Percentiles rank a stretch among this genome's conserved stretches.
Conservation (phyloP, 92 coral and sea anemone species). For the Porites rus region DNA sequence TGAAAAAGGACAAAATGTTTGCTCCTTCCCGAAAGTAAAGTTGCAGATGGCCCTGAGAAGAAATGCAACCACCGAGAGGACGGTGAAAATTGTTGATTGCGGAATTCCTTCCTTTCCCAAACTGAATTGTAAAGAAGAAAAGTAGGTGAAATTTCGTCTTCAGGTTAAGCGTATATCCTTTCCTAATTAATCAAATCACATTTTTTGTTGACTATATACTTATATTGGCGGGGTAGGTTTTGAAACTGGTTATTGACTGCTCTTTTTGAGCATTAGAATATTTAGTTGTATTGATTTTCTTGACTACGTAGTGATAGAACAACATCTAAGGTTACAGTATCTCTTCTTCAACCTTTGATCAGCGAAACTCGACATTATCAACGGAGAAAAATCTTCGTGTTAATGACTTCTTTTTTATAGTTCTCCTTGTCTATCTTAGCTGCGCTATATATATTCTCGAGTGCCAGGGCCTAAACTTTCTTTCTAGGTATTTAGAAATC, state of each 20-base stretch:
- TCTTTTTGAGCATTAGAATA: too few species aligned
- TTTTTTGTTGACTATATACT: neutral
- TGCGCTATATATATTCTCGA: too few species aligned
- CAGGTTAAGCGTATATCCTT: neutral
- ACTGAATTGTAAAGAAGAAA: slow-evolving; percentile 74
- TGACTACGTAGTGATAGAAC: too few species aligned
- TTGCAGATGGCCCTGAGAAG: slow-evolving; percentile 56
- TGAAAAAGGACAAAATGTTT: slow-evolving; percentile 79
- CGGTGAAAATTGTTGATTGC: slow-evolving; percentile 61
- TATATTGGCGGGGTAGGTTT: neutral
- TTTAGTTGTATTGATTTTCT: too few species aligned
- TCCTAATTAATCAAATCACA: neutral
- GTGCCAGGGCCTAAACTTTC: too few species aligned
- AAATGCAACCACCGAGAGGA: slow-evolving; percentile 62
- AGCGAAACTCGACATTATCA: too few species aligned
- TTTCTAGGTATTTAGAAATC: too few species aligned
- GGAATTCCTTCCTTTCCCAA: slow-evolving; percentile 58
- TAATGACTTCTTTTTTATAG: too few species aligned
- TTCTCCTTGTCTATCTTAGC: too few species aligned
- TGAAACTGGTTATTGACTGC: neutral
- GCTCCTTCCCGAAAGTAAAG: slow-evolving; percentile 65
- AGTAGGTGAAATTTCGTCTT: slow-evolving; percentile 48
- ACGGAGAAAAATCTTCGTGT: too few species aligned
- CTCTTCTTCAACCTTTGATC: too few species aligned
- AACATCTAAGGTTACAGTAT: too few species aligned